These are phyloP conservation scores for Synaphobranchus kaupii DNA, from an alignment of 2,797 vertebrate species.

Conservation along the genomic window DNA sequence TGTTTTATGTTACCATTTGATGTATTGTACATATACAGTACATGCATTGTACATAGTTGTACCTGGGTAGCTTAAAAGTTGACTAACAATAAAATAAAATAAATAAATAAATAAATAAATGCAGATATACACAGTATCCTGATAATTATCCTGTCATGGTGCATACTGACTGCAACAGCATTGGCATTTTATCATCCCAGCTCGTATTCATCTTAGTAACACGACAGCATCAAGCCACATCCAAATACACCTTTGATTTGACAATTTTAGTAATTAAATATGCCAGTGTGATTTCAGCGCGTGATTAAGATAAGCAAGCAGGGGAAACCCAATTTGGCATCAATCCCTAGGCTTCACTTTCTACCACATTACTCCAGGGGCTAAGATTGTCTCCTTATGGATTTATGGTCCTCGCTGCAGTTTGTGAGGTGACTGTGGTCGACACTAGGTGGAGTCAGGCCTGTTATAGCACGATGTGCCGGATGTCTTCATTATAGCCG, in stretches of 20 bases:
- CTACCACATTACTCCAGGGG: background rate
- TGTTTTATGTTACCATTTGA: too few relatives aligned
- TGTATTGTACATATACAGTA: too few relatives aligned
- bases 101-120: too few relatives aligned
- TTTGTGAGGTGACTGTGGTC: background rate
- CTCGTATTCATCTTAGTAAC: background rate
- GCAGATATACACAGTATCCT: background rate
- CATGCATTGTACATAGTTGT: too few relatives aligned
- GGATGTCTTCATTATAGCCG: background rate
- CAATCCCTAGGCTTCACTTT: background rate
- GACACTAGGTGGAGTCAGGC: constrained; percentile 25
- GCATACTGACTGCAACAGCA: background rate
- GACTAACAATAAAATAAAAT: too few relatives aligned
- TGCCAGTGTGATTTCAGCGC: background rate
- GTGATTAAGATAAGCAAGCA: background rate
- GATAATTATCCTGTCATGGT: background rate
- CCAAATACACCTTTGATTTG: background rate
- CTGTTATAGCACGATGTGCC: background rate
- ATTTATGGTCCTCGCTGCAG: background rate
- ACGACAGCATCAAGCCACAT: background rate
- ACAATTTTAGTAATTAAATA: background rate
- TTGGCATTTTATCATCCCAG: background rate
- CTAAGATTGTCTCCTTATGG: background rate
- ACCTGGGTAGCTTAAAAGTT: too few relatives aligned
- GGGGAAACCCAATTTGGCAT: background rate